phyloP scores from a whole-genome alignment of 1,140 invertebrate genomes.

The Ctenoplectra terminalis region DNA sequence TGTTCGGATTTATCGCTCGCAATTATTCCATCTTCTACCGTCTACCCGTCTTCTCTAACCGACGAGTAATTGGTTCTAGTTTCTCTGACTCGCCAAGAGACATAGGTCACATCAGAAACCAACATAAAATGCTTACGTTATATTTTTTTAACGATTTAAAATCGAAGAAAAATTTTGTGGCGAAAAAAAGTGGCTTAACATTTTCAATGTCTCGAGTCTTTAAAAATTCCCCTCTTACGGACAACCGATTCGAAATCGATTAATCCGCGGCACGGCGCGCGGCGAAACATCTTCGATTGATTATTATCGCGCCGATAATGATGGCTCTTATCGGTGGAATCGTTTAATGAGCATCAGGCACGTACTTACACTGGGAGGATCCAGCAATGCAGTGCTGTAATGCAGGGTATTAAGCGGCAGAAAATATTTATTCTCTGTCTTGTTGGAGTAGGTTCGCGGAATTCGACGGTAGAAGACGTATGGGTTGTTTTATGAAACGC shows the following conservation, averaged over 20 bases:
- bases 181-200: neutral
- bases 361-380: neutral
- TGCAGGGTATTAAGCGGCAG: slow-evolving; percentile 13
- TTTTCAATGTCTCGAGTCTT: no score
- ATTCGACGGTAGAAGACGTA: neutral
- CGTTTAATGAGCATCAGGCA: slow-evolving; percentile 38
- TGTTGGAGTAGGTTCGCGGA: slow-evolving; percentile 9
- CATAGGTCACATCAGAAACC: no score
- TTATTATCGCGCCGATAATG: slow-evolving; percentile 51
- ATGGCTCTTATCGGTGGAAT: slow-evolving; percentile 22
- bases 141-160: no score
- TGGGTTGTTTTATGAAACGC: no score
- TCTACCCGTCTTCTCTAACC: no score
- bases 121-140: no score
- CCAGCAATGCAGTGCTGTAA: neutral
- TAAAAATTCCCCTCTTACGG: no score
- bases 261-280: neutral
- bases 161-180: neutral
- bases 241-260: slow-evolving; percentile 2
- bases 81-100: no score
- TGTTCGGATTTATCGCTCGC: no score
- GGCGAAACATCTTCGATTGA: slow-evolving; percentile 23
- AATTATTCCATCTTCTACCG: no score
- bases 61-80: no score
- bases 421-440: neutral